phyloP scores from a whole-genome alignment of 2,113 vertebrate genomes.

The Epinephelus fuscoguttatus region DNA sequence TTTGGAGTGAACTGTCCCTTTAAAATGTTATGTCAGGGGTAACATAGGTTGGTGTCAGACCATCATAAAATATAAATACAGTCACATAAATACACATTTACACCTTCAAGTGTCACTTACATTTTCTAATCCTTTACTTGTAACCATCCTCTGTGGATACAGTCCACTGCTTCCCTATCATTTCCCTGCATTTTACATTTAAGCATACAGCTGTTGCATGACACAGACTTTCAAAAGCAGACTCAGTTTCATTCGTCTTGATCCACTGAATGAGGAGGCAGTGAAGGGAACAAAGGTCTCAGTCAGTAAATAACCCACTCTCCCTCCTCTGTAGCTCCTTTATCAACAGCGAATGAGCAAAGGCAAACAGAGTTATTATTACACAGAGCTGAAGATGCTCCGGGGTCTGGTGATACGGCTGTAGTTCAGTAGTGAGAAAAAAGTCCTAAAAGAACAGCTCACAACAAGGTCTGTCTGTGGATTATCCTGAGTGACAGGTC shows the following conservation, averaged over 20 bases:
- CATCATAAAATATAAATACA: too few relatives aligned
- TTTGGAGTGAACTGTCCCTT: too few relatives aligned
- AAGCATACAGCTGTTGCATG: background rate
- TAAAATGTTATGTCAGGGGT: too few relatives aligned
- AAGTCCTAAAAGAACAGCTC: too few relatives aligned
- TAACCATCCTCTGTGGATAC: too few relatives aligned
- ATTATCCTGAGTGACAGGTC: too few relatives aligned
- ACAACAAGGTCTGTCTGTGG: too few relatives aligned
- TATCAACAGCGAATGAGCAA: conserved; percentile 35
- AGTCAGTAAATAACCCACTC: conserved; percentile 11
- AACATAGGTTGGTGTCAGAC: too few relatives aligned
- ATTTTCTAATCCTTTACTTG: too few relatives aligned
- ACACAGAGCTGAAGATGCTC: conserved; percentile 29
- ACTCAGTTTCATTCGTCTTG: background rate
- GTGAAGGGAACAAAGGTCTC: conserved; percentile 20
- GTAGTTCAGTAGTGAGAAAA: too few relatives aligned
- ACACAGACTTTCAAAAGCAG: background rate
- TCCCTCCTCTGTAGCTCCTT: conserved; percentile 10
- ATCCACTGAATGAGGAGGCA: background rate
- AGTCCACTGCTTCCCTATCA: background rate
- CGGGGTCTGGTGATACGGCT: background rate
- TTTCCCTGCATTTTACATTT: background rate
- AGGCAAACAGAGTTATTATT: conserved; percentile 51
- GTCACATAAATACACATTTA: too few relatives aligned
- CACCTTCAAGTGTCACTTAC: too few relatives aligned